Percentiles rank a stretch among this genome's conserved stretches.
phyloP scores from a whole-genome alignment of 2,113 vertebrate genomes.

The Oxygymnocypris stewartii region DNA sequence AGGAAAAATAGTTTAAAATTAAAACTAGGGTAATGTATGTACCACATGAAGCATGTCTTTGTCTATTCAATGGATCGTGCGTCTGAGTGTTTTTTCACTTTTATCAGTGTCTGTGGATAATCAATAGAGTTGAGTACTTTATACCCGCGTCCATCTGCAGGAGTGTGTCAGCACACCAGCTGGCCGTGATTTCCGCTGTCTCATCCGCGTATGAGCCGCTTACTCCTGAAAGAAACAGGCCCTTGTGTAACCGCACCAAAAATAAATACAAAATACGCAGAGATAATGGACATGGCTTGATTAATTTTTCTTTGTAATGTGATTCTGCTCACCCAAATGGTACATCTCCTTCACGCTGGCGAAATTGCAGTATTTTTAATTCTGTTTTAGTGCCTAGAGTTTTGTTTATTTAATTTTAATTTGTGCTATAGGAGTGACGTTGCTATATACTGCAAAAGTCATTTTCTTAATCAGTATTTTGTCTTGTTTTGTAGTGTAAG shows the following conservation, averaged over 20 bases:
- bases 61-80: neutral
- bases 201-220: slow-evolving; percentile 34
- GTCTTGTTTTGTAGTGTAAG: neutral
- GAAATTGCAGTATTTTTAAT: neutral
- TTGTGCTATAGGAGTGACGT: neutral
- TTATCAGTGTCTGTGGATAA: slow-evolving; percentile 4
- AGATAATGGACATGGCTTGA: slow-evolving; percentile 41
- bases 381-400: neutral
- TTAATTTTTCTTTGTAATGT: slow-evolving; percentile 39
- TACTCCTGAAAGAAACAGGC: slow-evolving; percentile 31
- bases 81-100: neutral
- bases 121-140: slow-evolving; percentile 36
- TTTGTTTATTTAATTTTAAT: neutral
- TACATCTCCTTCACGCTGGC: neutral
- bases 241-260: slow-evolving; percentile 20
- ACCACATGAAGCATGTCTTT: neutral
- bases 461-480: neutral
- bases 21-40: slow-evolving; percentile 1
- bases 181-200: slow-evolving; percentile 43
- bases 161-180: slow-evolving; percentile 44
- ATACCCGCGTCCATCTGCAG: slow-evolving; percentile 37
- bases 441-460: neutral
- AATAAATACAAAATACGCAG: neutral
- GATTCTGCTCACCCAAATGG: slow-evolving; percentile 13
- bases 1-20: neutral